phyloP scores from a whole-genome alignment of 2,797 vertebrate genomes.

The Malacoraja senta region DNA sequence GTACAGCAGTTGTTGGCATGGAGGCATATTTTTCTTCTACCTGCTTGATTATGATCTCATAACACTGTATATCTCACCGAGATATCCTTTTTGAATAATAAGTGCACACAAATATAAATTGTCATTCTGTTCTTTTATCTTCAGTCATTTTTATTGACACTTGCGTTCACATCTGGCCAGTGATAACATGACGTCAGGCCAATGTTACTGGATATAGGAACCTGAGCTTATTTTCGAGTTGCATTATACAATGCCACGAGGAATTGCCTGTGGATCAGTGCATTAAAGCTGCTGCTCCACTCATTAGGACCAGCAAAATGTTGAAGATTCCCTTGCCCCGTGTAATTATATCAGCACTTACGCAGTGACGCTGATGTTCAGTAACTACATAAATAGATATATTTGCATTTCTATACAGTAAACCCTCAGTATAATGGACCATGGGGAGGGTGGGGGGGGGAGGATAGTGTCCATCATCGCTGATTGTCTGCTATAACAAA shows the following conservation, averaged over 20 bases:
- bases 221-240: neutral
- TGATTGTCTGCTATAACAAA: too few relatives aligned
- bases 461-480: too few relatives aligned
- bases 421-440: too few relatives aligned
- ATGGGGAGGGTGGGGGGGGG: too few relatives aligned
- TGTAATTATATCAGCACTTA: neutral
- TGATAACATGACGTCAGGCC: neutral
- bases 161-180: neutral
- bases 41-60: neutral
- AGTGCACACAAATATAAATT: neutral
- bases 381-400: neutral
- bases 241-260: neutral
- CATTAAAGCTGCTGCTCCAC: neutral
- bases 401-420: too few relatives aligned
- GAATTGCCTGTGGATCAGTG: neutral
- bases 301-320: neutral
- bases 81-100: neutral
- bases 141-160: neutral
- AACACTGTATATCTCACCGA: neutral
- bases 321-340: neutral
- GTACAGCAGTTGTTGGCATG: neutral
- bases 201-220: neutral
- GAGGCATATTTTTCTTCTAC: neutral
- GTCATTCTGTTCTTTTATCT: neutral
- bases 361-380: neutral